Base-by-base conservation (phyloP, 2,888 invertebrate genomes). In the Miltochrista miniata region DNA sequence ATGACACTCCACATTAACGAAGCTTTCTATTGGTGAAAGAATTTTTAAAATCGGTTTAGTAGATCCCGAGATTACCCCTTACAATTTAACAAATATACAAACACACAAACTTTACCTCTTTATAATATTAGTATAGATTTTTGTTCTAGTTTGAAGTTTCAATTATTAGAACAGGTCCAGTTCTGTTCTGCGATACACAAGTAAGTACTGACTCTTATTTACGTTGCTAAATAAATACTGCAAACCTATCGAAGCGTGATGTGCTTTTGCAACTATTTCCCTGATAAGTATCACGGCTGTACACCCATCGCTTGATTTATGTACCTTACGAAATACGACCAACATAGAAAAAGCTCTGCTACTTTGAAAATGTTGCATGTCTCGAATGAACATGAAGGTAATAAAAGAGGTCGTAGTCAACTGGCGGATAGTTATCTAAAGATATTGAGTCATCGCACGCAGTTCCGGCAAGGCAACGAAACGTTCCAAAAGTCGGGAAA, bases 231-330 rank as follows among this genome's bases (percentile, higher is more conserved):
- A 18, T 30, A 30, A 44, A 52, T 15, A 38, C 15, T 50, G 36
- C 42, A 24, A 38, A 46, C 50, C 48, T 18, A 37, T 51, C 51
- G 47, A 50, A 57, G 62, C 63, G 45, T 64, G 63, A 68, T 65
- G 68, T 66, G 71, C 68, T 68, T 66, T 64, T 64, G 67, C 71
- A 64, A 65, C 72, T 70, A 75, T 72, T 65, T 58, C 74, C 69
- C 61, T 68, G 81, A 81, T 81, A 81, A 75, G 72, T 74, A 64
- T 66, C 74, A 64, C 59, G 62, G 65, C 72, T 76, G 79, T 81
- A 82, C 82, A 65, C 79, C 81, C 76, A 72, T 72, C 60, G 58
- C 65, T 74, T 78, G 83, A 83, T 83, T 82, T 83, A 83, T 83
- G 64, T 72, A 70, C 64, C 69, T 63, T 49, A 61, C 62, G 50